Evolutionary conservation across 2,113 vertebrate species (phyloP).

Genomic region (Buteo buteo): DNA sequence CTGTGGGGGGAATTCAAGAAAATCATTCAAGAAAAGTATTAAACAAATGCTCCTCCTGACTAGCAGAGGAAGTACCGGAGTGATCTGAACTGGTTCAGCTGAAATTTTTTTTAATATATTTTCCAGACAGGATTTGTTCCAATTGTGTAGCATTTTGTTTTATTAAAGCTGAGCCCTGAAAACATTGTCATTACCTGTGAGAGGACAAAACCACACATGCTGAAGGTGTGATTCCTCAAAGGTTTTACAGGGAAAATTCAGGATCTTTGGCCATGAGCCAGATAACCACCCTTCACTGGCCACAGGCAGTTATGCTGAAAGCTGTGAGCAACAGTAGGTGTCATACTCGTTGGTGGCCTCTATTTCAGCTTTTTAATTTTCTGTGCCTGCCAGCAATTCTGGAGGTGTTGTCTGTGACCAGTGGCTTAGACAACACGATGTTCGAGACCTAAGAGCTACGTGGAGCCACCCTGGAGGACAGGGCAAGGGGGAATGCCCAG

Average conservation of each 20-base stretch:
- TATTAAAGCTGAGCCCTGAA: neutral
- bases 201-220: neutral
- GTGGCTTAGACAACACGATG: neutral
- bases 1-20: neutral
- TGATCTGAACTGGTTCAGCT: neutral
- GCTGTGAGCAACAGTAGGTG: neutral
- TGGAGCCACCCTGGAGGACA: neutral
- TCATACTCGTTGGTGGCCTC: neutral
- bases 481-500: neutral
- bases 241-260: neutral
- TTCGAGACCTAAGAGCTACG: neutral
- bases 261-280: neutral
- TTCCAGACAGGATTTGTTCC: neutral
- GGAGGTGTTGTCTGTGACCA: neutral
- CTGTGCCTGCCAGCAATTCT: neutral
- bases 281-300: neutral
- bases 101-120: neutral
- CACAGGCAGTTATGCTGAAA: neutral
- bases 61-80: neutral
- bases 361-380: neutral
- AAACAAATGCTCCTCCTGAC: neutral
- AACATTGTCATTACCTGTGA: neutral
- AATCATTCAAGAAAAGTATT: neutral
- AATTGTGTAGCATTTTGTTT: neutral
- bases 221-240: neutral